Conservation (phyloP, 2,113 vertebrate species). For the Tragulus kanchil region DNA sequence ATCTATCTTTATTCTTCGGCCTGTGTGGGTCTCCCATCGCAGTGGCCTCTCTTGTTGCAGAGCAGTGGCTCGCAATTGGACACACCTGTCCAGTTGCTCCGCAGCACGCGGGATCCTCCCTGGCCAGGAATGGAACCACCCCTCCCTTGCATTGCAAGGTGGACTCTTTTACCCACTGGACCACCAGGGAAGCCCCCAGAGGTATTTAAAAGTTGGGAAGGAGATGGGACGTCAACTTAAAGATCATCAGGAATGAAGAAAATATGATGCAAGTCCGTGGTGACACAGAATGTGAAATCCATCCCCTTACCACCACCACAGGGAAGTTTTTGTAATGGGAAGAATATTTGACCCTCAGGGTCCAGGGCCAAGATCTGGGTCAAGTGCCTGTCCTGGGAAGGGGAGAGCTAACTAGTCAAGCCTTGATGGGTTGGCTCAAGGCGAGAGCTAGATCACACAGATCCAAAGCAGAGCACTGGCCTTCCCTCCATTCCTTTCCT, state of each 20-base stretch:
- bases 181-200: too few species aligned
- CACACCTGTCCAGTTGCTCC: too few species aligned
- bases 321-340: constrained; percentile 13
- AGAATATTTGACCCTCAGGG: neutral
- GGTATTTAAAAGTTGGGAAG: neutral
- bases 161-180: too few species aligned
- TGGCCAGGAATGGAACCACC: too few species aligned
- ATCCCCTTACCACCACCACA: neutral
- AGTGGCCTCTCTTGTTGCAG: too few species aligned
- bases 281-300: constrained; percentile 37
- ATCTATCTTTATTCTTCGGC: too few species aligned
- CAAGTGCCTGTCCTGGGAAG: constrained; percentile 1
- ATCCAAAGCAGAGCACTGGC: neutral
- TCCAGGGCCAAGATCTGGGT: constrained; percentile 27
- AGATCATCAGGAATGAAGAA: neutral
- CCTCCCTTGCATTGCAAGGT: too few species aligned
- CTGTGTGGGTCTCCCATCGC: too few species aligned
- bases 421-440: neutral
- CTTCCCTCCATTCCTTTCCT: neutral
- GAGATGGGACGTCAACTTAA: neutral
- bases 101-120: too few species aligned
- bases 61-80: too few species aligned
- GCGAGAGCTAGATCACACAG: neutral
- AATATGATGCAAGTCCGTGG: neutral
- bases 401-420: neutral